These are phyloP conservation scores for Crenichthys baileyi DNA, from an alignment of 2,797 vertebrate genomes.

Conservation along the genomic window DNA sequence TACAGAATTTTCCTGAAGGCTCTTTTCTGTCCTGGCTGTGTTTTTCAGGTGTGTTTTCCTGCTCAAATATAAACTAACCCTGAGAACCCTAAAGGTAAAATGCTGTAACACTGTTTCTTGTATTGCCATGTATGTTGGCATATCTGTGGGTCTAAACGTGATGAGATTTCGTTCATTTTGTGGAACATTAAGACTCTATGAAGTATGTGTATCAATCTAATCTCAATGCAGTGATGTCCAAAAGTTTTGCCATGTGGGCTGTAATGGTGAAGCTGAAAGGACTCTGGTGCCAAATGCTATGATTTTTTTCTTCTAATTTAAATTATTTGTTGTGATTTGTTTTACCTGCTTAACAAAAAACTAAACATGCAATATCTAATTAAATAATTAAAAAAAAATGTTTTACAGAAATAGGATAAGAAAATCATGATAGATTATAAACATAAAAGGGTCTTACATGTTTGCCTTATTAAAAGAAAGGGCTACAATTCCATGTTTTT, in stretches of 20 bases:
- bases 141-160: background rate
- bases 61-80: background rate
- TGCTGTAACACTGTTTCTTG: background rate
- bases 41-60: background rate
- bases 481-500: background rate
- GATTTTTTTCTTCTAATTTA: background rate
- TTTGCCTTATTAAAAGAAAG: background rate
- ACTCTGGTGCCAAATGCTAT: background rate
- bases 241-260: background rate
- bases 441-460: background rate
- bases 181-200: background rate
- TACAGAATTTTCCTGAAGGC: background rate
- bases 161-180: background rate
- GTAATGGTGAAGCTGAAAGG: background rate
- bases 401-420: background rate
- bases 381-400: background rate
- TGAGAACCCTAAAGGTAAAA: background rate
- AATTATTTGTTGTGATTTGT: background rate
- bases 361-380: background rate
- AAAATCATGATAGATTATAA: background rate
- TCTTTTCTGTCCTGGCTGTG: background rate
- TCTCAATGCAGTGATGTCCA: background rate
- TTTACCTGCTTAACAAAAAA: background rate
- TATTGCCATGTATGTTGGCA: background rate
- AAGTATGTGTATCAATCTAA: background rate